Conservation (phyloP, 1,140 invertebrate genomes). For the Ruditapes philippinarum region DNA sequence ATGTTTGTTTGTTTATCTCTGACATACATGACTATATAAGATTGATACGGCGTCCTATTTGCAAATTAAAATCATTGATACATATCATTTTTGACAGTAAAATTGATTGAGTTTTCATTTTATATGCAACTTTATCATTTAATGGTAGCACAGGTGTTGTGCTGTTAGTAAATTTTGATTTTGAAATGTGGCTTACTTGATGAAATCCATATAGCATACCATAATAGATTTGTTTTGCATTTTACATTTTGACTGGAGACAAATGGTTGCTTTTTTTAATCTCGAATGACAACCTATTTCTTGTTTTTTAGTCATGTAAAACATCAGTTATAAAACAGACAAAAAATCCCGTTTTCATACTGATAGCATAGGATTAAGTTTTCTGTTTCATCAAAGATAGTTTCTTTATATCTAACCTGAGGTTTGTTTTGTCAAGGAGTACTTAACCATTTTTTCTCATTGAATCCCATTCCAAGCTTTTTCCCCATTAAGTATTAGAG, state of each 20-base stretch:
- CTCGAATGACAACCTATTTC: not conserved
- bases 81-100: constrained; percentile 1
- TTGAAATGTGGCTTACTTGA: too few species aligned
- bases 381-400: too few species aligned
- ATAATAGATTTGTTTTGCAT: too few species aligned
- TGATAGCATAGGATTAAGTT: too few species aligned
- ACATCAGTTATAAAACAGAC: not conserved
- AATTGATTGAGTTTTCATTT: not conserved
- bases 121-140: not conserved
- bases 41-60: not conserved
- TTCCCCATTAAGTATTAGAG: too few species aligned
- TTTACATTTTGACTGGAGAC: too few species aligned
- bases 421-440: too few species aligned
- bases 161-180: not conserved
- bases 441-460: too few species aligned
- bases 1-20: not conserved
- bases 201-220: too few species aligned
- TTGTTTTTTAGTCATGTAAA: not conserved
- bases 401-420: too few species aligned
- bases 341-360: not conserved
- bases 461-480: too few species aligned
- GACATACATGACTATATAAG: not conserved
- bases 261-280: too few species aligned
- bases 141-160: not conserved
- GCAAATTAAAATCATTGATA: not conserved